These are phyloP conservation scores for Eulacestoma nigropectus DNA, from an alignment of 2,113 vertebrate species.

Conservation along the genomic window DNA sequence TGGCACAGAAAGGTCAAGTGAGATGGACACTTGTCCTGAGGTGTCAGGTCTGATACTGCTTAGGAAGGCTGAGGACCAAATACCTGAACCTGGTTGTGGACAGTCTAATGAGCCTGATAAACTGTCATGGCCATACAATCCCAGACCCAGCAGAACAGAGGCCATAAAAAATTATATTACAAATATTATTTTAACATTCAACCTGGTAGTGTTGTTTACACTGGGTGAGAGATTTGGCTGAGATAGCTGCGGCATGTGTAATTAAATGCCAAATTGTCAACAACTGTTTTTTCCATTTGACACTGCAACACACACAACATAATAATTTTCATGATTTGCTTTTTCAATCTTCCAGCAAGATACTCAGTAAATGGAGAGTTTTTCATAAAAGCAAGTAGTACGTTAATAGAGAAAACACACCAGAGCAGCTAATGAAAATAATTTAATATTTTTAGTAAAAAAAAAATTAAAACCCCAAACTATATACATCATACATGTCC, in stretches of 20 bases:
- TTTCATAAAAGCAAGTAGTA: background rate
- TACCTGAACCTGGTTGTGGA: background rate
- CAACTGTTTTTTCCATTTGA: background rate
- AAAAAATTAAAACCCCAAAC: background rate
- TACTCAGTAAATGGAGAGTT: background rate
- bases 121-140: background rate
- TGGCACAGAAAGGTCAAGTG: background rate
- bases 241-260: background rate
- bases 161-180: background rate
- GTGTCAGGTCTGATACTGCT: background rate
- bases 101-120: background rate
- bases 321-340: background rate
- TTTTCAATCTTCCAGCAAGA: background rate
- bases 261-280: background rate
- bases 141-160: background rate
- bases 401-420: background rate
- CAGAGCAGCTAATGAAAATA: background rate
- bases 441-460: background rate
- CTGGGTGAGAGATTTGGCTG: background rate
- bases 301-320: background rate
- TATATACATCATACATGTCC: background rate
- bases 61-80: background rate
- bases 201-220: background rate
- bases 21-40: background rate
- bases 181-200: background rate